These are phyloP conservation scores for Aurelia aurita complex sp. Pacific DNA, from an alignment of 30 jellyfish, hydroid and myxozoan genomes.

Conservation along the genomic window DNA sequence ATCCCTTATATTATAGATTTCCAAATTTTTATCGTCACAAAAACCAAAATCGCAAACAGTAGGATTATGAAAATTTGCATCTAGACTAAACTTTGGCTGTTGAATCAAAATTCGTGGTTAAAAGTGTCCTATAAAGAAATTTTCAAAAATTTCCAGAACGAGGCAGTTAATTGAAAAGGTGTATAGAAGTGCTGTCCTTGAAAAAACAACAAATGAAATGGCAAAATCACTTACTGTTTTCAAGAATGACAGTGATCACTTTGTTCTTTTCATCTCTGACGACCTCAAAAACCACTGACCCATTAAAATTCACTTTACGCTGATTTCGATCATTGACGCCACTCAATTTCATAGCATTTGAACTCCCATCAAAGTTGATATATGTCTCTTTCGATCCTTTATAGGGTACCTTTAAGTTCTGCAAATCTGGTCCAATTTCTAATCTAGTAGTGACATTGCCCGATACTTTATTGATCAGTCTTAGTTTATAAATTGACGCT, in stretches of 20 bases:
- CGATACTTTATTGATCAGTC: conserved; percentile 39
- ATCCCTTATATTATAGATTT: too few relatives aligned
- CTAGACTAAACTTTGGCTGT: too few relatives aligned
- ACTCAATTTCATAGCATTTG: background rate
- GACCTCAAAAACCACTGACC: background rate
- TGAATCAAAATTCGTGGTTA: too few relatives aligned
- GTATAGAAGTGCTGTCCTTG: too few relatives aligned
- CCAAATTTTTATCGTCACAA: too few relatives aligned
- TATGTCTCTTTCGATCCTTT: background rate
- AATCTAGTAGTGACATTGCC: conserved; percentile 11
- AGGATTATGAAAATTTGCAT: too few relatives aligned
- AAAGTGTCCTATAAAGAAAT: too few relatives aligned
- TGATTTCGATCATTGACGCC: conserved; percentile 26
- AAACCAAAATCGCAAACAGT: too few relatives aligned
- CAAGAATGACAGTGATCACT: conserved; percentile 7
- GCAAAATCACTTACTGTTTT: conserved; percentile 31
- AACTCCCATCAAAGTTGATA: background rate
- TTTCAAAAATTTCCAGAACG: too few relatives aligned
- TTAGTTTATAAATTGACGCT: conserved; percentile 10
- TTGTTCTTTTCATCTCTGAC: background rate
- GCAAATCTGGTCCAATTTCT: conserved; percentile 27
- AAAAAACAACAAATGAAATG: too few relatives aligned
- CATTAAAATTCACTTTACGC: conserved; percentile 25
- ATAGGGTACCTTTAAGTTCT: conserved; percentile 20
- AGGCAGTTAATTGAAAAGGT: too few relatives aligned